Evolutionary conservation across 2,888 invertebrate genomes (phyloP), one percentile per base, ranked within the genome.

Genomic region (Ectropis crepuscularia): DNA sequence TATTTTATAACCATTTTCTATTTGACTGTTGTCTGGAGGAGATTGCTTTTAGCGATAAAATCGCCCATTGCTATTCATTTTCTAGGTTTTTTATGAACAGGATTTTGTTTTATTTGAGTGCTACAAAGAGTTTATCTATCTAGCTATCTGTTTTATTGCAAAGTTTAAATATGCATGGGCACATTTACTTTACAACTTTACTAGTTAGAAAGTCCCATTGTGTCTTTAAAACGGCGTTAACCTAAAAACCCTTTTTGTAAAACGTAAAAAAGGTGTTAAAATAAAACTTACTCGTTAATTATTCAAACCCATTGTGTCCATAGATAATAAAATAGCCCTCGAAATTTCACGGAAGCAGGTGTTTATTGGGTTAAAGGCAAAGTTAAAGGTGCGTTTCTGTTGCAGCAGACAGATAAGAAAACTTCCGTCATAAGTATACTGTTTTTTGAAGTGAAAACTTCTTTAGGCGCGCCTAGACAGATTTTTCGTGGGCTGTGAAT

Each of bases 331-430:
- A 68, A 61, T 54, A 39, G 57, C 61, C 64, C 45, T 58, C 65
- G 54, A 68, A 67, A 66, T 63, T 61, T 66, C 57, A 62, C 62
- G 61, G 68, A 72, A 55, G 70, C 72, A 72, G 72, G 72, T 72
- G 72, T 69, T 70, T 72, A 68, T 70, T 38, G 54, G 50, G 63
- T 47, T 57, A 50, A 51, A 64, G 63, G 53, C 42, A 43, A 51
- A 47, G 63, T 47, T 57, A 50, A 51, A 64, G 63, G 53, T 49
- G 36, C 10, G 36, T n/a, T 42, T 42, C 39, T 5, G 28, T 57
- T 49, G 37, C 5, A n/a, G n/a, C 41, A 42, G 42, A 53, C 39
- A 42, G 41, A 45, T n/a, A 0, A 10, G 6, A 7, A 47, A 16
- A n/a, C n/a, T n/a, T 6, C 16, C 5, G 16, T 28, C n/a, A n/a